Evolutionary conservation across 1,140 invertebrate genomes (phyloP).

Genomic region (Chironomus tepperi): DNA sequence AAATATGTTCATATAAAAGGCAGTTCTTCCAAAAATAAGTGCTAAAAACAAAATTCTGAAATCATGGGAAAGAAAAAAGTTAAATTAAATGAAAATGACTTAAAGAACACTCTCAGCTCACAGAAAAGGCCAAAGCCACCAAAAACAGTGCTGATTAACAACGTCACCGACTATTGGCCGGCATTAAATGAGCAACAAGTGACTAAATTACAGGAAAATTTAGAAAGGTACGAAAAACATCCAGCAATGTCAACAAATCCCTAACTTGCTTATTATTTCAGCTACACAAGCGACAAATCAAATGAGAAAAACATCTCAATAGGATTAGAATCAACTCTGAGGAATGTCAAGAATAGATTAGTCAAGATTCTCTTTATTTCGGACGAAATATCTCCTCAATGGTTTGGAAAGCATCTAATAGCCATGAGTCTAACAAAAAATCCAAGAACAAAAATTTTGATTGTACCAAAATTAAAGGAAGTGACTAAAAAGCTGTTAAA

Average conservation of each 20-base stretch:
- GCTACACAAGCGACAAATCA: not conserved
- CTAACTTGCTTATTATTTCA: not conserved
- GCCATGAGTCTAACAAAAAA: not conserved
- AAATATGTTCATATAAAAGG: too few species aligned
- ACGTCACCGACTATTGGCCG: slow-evolving; percentile 9
- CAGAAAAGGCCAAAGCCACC: not conserved
- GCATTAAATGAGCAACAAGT: not conserved
- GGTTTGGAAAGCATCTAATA: slow-evolving; percentile 5
- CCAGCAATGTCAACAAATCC: not conserved
- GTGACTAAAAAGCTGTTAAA: not conserved
- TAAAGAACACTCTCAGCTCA: not conserved
- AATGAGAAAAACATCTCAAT: not conserved
- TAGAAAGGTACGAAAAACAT: not conserved
- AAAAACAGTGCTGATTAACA: not conserved
- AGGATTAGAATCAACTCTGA: not conserved
- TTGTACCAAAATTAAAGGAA: not conserved
- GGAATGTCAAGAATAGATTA: not conserved
- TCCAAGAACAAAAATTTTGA: not conserved
- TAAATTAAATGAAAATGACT: not conserved
- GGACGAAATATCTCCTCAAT: not conserved
- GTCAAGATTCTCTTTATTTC: not conserved
- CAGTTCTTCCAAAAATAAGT: too few species aligned
- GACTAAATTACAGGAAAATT: not conserved
- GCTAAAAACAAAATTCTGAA: too few species aligned
- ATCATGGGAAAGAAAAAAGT: not conserved